A percentile compares a stretch with the other conserved stretches of the same genome.
These are phyloP conservation scores for Oplegnathus fasciatus DNA, from an alignment of 2,113 vertebrate genomes.

Conservation along the genomic window DNA sequence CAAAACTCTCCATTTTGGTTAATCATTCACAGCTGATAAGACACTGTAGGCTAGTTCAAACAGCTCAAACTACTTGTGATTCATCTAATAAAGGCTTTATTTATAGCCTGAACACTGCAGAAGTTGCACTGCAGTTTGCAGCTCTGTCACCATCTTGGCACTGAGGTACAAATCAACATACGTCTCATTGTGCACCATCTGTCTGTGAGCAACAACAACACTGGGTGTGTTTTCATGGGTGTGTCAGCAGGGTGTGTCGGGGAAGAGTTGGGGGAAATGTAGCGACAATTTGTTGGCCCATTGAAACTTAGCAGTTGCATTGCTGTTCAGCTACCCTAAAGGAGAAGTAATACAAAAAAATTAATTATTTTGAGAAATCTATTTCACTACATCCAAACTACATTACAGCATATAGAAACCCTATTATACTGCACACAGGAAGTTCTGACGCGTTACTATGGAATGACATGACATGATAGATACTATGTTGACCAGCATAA, in stretches of 20 bases:
- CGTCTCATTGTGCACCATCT: not conserved
- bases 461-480: not conserved
- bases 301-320: not conserved
- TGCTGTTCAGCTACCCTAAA: not conserved
- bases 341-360: not conserved
- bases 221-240: conserved; percentile 23
- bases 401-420: not conserved
- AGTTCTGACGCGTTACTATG: not conserved
- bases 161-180: conserved; percentile 1
- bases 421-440: not conserved
- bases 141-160: conserved; percentile 12
- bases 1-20: conserved; percentile 6
- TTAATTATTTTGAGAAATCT: not conserved
- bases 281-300: not conserved
- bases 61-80: not conserved
- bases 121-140: not conserved
- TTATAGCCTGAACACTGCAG: conserved; percentile 26
- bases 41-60: not conserved
- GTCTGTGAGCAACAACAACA: conserved; percentile 9
- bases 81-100: conserved; percentile 35
- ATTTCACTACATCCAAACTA: not conserved
- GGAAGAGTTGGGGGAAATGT: not conserved
- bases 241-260: conserved; percentile 37
- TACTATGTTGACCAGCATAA: not conserved
- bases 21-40: conserved; percentile 64